Evolutionary conservation across 2,797 vertebrate genomes (phyloP).

Genomic region (Heliangelus exortis): DNA sequence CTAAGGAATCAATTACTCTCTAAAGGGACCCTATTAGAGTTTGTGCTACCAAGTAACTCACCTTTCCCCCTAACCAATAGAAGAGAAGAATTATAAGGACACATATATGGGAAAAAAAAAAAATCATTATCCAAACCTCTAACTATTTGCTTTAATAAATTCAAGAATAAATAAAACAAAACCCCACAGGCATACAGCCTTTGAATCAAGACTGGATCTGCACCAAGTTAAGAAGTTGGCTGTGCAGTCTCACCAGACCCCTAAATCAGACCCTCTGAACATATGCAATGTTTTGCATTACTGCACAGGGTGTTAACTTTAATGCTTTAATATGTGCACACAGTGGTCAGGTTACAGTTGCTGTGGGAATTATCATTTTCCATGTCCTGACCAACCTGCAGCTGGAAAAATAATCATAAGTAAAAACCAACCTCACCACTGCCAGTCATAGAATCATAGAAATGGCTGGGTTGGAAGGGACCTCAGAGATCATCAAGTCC

Average conservation of each 20-base stretch:
- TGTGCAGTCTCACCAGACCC: background rate
- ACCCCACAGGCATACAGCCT: background rate
- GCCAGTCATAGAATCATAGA: too few relatives aligned
- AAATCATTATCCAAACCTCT: background rate
- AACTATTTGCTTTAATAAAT: background rate
- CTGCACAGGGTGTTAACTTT: background rate
- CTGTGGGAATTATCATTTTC: background rate
- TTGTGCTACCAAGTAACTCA: background rate
- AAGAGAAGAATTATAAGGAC: background rate
- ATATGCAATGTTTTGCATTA: background rate
- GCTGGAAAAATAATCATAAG: slow-evolving; percentile 1
- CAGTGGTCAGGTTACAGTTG: background rate
- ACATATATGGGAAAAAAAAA: background rate
- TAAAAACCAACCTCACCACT: background rate
- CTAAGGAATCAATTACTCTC: slow-evolving; percentile 10
- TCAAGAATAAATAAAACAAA: background rate
- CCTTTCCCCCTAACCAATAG: background rate
- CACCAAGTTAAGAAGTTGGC: background rate
- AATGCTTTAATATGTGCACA: slow-evolving; percentile 7
- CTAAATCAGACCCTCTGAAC: background rate
- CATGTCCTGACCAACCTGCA: background rate
- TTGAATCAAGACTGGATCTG: background rate
- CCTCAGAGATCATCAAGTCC: too few relatives aligned
- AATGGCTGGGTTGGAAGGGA: too few relatives aligned
- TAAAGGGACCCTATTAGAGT: background rate